phyloP scores from a whole-genome alignment of 2,113 vertebrate species.

The Boulengeromyrus knoepffleri region DNA sequence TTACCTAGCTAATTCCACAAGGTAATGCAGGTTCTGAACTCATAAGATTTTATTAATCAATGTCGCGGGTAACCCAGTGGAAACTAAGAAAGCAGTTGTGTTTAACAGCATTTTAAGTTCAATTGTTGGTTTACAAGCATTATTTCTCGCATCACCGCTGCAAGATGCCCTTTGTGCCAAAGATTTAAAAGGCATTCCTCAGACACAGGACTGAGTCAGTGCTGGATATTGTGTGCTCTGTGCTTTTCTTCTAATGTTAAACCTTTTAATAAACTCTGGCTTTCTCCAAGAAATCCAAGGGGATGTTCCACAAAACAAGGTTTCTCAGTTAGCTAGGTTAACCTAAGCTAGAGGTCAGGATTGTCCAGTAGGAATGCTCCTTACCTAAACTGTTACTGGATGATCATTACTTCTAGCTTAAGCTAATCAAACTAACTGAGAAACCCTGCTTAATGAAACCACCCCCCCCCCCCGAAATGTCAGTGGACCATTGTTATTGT shows the following conservation, averaged over 20 bases:
- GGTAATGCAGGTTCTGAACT: neutral
- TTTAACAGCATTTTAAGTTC: neutral
- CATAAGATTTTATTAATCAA: neutral
- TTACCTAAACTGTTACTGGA: neutral
- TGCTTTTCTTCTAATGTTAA: neutral
- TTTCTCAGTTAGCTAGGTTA: neutral
- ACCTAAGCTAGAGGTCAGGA: neutral
- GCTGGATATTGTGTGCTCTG: neutral
- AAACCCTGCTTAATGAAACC: neutral
- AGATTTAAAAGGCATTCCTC: neutral
- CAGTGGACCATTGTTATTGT: too few species aligned
- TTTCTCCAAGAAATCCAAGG: neutral
- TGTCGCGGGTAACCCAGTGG: neutral
- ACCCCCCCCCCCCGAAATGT: neutral
- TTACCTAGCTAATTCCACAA: neutral
- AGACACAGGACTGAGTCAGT: neutral
- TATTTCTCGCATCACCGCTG: neutral
- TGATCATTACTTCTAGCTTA: neutral
- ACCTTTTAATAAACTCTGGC: neutral
- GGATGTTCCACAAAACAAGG: neutral
- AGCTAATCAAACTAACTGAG: neutral
- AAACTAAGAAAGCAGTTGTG: neutral
- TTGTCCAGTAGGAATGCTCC: neutral
- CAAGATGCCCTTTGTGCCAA: neutral
- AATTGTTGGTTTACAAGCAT: neutral